Conservation (phyloP, 2,797 vertebrate species). For the Lepus townsendii region DNA sequence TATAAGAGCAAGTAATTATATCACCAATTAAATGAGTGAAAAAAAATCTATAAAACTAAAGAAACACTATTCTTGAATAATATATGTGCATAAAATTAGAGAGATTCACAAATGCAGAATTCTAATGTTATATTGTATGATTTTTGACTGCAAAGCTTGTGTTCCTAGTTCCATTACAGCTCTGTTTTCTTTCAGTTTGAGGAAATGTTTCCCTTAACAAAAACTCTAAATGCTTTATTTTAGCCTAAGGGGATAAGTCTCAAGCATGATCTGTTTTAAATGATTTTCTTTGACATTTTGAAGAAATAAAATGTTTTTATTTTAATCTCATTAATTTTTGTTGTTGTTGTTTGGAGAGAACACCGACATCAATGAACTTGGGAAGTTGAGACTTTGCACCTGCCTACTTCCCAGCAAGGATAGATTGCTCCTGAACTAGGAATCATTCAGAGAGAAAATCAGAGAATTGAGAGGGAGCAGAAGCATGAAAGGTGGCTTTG, state of each 20-base stretch:
- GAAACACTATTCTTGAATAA: slow-evolving; percentile 77
- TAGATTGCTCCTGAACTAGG: background rate
- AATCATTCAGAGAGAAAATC: slow-evolving; percentile 24
- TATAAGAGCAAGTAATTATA: slow-evolving; percentile 76
- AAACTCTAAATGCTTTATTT: slow-evolving; percentile 77
- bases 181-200: slow-evolving; percentile 80
- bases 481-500: background rate
- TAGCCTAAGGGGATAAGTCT: slow-evolving; percentile 77
- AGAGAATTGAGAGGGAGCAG: background rate
- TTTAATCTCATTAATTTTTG: slow-evolving; percentile 74
- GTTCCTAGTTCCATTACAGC: slow-evolving; percentile 68
- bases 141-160: slow-evolving; percentile 8
- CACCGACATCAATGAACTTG: slow-evolving; percentile 76
- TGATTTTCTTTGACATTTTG: slow-evolving; percentile 74
- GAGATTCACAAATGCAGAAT: slow-evolving; percentile 68
- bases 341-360: slow-evolving; percentile 24
- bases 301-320: slow-evolving; percentile 78
- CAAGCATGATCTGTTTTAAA: slow-evolving; percentile 76
- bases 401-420: slow-evolving; percentile 38
- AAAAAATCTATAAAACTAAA: slow-evolving; percentile 76
- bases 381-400: slow-evolving; percentile 71
- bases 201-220: slow-evolving; percentile 78
- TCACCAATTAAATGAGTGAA: slow-evolving; percentile 76
- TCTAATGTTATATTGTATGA: slow-evolving; percentile 69
- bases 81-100: slow-evolving; percentile 78